These are phyloP conservation scores for Murina feae DNA, from an alignment of 2,113 vertebrate species.

Conservation along the genomic window DNA sequence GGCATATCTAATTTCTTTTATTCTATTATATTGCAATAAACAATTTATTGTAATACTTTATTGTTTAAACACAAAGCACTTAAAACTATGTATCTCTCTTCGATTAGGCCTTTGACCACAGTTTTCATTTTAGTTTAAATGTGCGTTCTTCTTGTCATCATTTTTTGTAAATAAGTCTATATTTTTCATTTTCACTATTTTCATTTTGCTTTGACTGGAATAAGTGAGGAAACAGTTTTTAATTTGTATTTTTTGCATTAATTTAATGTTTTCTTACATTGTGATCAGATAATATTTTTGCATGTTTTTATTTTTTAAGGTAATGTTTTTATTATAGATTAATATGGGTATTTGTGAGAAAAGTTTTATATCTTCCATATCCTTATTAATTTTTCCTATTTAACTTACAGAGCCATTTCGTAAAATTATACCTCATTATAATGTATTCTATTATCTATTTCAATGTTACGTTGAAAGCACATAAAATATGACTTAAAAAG, in stretches of 20 bases:
- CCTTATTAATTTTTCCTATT: neutral
- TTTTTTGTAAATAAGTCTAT: neutral
- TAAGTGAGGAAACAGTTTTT: neutral
- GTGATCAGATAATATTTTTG: neutral
- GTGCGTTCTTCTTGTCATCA: neutral
- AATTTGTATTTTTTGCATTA: neutral
- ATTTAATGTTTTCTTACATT: neutral
- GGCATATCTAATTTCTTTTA: neutral
- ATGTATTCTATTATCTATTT: neutral
- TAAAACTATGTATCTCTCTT: neutral
- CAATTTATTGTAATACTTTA: neutral
- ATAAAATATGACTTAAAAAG: neutral
- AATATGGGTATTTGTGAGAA: neutral
- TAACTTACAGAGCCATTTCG: neutral
- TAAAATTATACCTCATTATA: neutral
- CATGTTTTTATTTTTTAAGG: neutral
- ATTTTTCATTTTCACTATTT: neutral
- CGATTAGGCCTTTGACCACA: neutral
- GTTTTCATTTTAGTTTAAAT: neutral
- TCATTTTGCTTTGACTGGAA: constrained; percentile 7
- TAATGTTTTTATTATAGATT: neutral
- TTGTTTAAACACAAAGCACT: neutral
- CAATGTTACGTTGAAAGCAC: neutral
- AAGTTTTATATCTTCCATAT: neutral
- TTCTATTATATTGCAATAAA: neutral